Conservation (phyloP, 2,113 vertebrate genomes). For the Pelecanus crispus region DNA sequence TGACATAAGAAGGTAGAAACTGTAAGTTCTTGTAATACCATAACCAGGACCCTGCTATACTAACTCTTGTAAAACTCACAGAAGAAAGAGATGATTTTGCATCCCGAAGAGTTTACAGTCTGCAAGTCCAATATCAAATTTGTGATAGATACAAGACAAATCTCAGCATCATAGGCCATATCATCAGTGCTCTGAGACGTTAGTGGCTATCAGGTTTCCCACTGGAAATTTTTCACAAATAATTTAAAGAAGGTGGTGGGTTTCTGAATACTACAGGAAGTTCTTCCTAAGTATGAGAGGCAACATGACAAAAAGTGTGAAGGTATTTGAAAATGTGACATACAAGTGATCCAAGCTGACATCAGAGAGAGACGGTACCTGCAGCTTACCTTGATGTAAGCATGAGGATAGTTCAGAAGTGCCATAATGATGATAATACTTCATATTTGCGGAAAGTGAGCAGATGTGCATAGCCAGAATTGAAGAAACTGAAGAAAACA, state of each 20-base stretch:
- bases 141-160: background rate
- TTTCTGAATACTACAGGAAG: background rate
- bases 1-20: background rate
- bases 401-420: background rate
- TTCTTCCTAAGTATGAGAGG: background rate
- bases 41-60: background rate
- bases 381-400: background rate
- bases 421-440: background rate
- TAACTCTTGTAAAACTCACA: background rate
- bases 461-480: background rate
- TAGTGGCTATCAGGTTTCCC: background rate
- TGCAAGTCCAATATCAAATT: background rate
- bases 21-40: background rate
- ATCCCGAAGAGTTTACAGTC: background rate
- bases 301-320: background rate
- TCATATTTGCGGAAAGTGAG: background rate
- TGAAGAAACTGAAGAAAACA: background rate
- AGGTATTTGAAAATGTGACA: background rate
- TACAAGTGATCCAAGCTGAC: background rate
- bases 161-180: background rate
- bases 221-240: background rate
- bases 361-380: background rate
- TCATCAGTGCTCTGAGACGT: background rate
- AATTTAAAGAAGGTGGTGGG: background rate
- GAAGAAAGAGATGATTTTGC: background rate